phyloP scores from a whole-genome alignment of 2,888 invertebrate species.

The Teleiodes luculella region DNA sequence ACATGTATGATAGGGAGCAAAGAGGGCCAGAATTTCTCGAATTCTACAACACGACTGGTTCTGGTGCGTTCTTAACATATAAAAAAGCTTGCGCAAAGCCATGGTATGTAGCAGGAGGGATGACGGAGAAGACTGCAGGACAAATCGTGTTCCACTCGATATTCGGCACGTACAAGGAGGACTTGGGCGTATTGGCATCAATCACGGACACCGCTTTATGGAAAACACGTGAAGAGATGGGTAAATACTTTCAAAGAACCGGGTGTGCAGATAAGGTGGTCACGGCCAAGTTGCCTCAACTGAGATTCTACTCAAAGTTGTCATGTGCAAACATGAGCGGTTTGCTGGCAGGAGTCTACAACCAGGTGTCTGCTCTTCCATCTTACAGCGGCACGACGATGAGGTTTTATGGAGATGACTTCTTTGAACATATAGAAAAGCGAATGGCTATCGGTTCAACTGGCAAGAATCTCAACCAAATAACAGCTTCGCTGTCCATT shows the following conservation, averaged over 20 bases:
- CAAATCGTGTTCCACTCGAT: constrained; percentile 11
- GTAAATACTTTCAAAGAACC: not conserved
- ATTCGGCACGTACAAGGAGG: constrained; percentile 14
- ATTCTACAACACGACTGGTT: constrained; percentile 28
- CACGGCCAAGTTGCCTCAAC: too few relatives aligned
- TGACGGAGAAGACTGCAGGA: not conserved
- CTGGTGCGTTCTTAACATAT: constrained; percentile 27
- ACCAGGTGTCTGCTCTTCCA: too few relatives aligned
- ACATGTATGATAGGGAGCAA: not conserved
- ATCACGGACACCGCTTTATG: constrained; percentile 3
- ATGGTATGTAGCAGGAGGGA: not conserved
- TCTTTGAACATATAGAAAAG: too few relatives aligned
- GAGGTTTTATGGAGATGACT: too few relatives aligned
- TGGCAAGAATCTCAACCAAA: too few relatives aligned
- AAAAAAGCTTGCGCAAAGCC: constrained; percentile 14
- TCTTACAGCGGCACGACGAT: too few relatives aligned
- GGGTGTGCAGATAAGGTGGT: too few relatives aligned
- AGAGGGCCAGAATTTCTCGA: not conserved
- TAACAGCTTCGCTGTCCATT: too few relatives aligned
- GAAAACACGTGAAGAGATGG: constrained; percentile 10
- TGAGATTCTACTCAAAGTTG: too few relatives aligned
- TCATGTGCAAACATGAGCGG: too few relatives aligned
- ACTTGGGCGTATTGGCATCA: not conserved
- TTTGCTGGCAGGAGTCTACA: too few relatives aligned
- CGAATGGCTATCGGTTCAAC: too few relatives aligned